A percentile compares a stretch with the other conserved stretches of the same genome.
phyloP scores from a whole-genome alignment of 2,888 invertebrate genomes.

The Cylindroiulus punctatus region DNA sequence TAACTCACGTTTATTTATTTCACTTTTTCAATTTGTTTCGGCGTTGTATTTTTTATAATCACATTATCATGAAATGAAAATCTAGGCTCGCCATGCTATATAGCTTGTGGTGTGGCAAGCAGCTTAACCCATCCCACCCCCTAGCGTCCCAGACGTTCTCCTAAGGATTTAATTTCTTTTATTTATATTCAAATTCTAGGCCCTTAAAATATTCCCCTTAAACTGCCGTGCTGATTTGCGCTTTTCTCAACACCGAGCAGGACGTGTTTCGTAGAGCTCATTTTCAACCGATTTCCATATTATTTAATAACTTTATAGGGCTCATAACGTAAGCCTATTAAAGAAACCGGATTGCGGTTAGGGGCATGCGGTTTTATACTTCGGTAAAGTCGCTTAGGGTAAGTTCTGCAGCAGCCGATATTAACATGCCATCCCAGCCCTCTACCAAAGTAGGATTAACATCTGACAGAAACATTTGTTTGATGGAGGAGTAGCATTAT shows the following conservation, averaged over 20 bases:
- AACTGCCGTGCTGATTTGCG: not conserved
- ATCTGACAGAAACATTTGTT: no score
- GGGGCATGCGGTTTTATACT: not conserved
- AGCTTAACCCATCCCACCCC: not conserved
- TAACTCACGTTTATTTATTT: not conserved
- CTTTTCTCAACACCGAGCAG: not conserved
- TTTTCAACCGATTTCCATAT: not conserved
- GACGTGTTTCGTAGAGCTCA: not conserved
- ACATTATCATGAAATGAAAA: not conserved
- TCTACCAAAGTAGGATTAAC: no score
- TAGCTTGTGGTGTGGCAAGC: not conserved
- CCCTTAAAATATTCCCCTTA: not conserved
- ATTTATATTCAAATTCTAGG: not conserved
- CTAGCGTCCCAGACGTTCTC: not conserved
- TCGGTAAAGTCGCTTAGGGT: no score
- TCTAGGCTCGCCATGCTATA: not conserved
- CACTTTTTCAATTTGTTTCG: not conserved
- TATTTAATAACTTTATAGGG: conserved; percentile 2
- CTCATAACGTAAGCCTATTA: conserved; percentile 27
- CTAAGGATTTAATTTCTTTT: conserved; percentile 2
- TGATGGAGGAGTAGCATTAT: no score
- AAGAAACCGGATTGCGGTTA: not conserved
- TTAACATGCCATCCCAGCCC: no score
- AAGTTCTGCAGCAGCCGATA: no score
- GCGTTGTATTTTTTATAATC: not conserved